phyloP scores from a whole-genome alignment of 1,140 invertebrate genomes.

The Physella acuta region DNA sequence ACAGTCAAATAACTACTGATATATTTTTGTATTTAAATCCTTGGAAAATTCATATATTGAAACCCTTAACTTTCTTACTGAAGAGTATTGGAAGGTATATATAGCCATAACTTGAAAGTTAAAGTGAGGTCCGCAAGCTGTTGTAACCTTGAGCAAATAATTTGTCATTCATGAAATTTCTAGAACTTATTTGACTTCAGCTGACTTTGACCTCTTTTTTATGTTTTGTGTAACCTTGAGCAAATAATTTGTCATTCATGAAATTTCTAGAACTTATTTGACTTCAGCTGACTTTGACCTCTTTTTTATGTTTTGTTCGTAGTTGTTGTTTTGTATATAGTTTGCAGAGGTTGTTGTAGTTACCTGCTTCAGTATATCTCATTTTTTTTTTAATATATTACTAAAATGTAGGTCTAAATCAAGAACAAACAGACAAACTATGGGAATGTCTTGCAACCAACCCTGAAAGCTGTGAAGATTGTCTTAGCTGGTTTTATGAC shows the following conservation, averaged over 20 bases:
- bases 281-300: constrained; percentile 10
- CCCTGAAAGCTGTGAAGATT: constrained; percentile 79
- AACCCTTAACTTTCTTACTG: constrained; percentile 5
- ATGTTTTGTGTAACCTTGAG: constrained; percentile 10
- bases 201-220: constrained; percentile 7
- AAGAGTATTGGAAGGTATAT: neutral
- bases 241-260: constrained; percentile 21
- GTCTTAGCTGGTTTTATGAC: constrained; percentile 87
- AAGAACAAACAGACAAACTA: constrained; percentile 85
- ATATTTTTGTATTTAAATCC: no score
- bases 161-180: constrained; percentile 18
- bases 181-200: constrained; percentile 21
- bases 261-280: constrained; percentile 20
- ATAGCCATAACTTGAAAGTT: neutral
- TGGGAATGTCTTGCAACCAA: constrained; percentile 88
- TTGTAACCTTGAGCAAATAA: constrained; percentile 21
- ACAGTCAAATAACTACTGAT: no score
- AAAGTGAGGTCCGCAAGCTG: constrained; percentile 4
- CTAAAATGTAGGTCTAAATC: constrained; percentile 69
- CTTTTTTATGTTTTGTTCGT: neutral
- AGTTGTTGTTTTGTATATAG: neutral
- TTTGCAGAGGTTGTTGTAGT: neutral
- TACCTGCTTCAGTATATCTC: neutral
- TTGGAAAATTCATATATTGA: no score
- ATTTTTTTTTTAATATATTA: neutral